Evolutionary conservation across 2,113 vertebrate genomes (phyloP), one percentile per base, ranked within the genome.

Genomic region (Sciurus niger): DNA sequence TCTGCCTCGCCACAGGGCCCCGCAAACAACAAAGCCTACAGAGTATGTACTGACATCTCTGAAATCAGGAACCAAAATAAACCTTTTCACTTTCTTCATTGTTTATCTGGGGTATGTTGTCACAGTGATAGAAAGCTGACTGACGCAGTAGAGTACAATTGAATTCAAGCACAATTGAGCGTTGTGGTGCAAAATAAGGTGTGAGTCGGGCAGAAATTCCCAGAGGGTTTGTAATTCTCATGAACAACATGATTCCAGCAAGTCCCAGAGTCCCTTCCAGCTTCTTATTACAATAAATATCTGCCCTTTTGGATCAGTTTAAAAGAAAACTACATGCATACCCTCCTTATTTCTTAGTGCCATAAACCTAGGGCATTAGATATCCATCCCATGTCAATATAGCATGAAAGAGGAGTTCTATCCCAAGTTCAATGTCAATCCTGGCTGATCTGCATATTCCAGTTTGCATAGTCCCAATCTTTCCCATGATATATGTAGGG

Each of bases 381-480:
- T 25, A 11, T 20, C 13, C 34, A 8, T 28, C 22, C 40, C 60
- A 46, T 3, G 25, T 51, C 13, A 48, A 1, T 0, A 0, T 37
- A 32, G 9, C 30, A 32, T 51, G 30, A 48, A 92, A 16, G 4
- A 72, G 11, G 34, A 5, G 30, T 40, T 37, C 9, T 43, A 48
- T 11, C 34, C n/a, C 90, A 25, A 37, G 48, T 10, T 55, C 24
- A 20, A 91, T 24, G 51, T 63, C 79, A 73, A 79, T 88, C 40
- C 40, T 88, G 48, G 30, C 51, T 18, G 78, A 53, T 46, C 22
- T 32, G 28, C 65, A 67, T 30, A 34, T 32, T 34, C 25, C 32
- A 24, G 3, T 70, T 22, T 13, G 25, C 28, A 32, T 30, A 11
- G 22, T 73, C 46, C 30, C 18, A 16, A 53, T 76, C 4, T 37